These are phyloP conservation scores for Pseudotriccus pelzelni DNA, from an alignment of 2,797 vertebrate species.

Conservation along the genomic window DNA sequence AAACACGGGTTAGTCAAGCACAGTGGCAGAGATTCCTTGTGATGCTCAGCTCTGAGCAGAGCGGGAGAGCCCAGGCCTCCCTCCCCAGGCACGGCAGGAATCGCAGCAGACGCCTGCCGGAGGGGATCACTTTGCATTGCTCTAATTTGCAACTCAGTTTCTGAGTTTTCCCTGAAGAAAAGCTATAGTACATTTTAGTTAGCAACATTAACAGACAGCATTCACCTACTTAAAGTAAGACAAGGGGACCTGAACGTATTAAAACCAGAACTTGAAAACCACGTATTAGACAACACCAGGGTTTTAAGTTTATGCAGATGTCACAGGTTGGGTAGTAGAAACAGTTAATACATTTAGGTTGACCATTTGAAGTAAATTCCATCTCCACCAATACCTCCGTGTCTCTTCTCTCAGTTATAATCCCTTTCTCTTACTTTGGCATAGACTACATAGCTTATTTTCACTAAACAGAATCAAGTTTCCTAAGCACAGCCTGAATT, in stretches of 20 bases:
- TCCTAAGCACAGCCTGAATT: conserved; percentile 8
- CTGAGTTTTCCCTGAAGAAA: conserved; percentile 72
- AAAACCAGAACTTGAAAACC: conserved; percentile 49
- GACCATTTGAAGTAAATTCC: background rate
- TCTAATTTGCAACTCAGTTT: conserved; percentile 52
- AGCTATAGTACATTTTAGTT: conserved; percentile 35
- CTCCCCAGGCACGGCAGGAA: background rate
- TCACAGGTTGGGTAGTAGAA: background rate
- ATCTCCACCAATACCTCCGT: background rate
- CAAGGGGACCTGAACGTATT: conserved; percentile 16
- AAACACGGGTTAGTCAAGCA: conserved; percentile 55
- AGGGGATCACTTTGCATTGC: conserved; percentile 45
- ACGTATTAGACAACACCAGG: background rate
- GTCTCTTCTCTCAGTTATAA: background rate
- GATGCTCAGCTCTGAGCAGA: conserved; percentile 7
- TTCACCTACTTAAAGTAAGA: conserved; percentile 28
- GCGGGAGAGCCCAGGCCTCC: background rate
- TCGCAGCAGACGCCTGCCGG: background rate
- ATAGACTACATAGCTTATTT: conserved; percentile 10
- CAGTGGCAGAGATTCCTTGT: conserved; percentile 48
- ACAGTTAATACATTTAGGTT: background rate
- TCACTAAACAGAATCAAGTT: background rate
- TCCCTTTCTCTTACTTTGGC: conserved; percentile 9
- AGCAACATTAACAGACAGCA: conserved; percentile 31
- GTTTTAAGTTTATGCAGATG: background rate